phyloP scores from a whole-genome alignment of 1,140 invertebrate genomes.

The Physella acuta region DNA sequence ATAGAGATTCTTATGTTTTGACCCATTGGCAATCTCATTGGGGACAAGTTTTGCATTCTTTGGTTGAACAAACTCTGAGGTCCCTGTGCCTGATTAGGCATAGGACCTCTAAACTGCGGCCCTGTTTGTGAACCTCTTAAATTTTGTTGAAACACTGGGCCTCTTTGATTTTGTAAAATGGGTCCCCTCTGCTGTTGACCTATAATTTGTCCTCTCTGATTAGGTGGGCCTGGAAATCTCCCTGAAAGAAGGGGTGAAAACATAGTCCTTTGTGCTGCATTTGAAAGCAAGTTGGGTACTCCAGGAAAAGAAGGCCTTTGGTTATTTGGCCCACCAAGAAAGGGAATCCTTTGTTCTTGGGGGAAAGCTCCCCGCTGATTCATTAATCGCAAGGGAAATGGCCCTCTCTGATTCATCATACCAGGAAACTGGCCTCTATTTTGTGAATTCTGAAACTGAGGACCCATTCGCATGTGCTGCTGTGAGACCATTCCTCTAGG shows the following conservation, averaged over 20 bases:
- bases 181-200: neutral
- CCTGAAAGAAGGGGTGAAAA: neutral
- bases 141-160: neutral
- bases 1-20: neutral
- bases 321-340: neutral
- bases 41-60: neutral
- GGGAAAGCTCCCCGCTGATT: neutral
- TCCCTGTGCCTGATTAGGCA: neutral
- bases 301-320: neutral
- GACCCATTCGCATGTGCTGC: neutral
- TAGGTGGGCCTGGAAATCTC: constrained; percentile 5
- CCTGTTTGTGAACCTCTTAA: neutral
- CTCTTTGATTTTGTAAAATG: neutral
- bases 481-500: neutral
- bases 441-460: neutral
- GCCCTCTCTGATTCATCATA: constrained; percentile 3
- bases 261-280: neutral
- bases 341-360: neutral
- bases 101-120: constrained; percentile 1
- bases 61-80: neutral
- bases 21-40: neutral
- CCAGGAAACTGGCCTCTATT: neutral
- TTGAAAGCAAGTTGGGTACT: neutral
- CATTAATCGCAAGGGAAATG: neutral
- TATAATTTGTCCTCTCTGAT: neutral